Evolutionary conservation across 2,888 invertebrate species (phyloP), one percentile per base, ranked within the genome.

Genomic region (Polydrusus tereticollis): DNA sequence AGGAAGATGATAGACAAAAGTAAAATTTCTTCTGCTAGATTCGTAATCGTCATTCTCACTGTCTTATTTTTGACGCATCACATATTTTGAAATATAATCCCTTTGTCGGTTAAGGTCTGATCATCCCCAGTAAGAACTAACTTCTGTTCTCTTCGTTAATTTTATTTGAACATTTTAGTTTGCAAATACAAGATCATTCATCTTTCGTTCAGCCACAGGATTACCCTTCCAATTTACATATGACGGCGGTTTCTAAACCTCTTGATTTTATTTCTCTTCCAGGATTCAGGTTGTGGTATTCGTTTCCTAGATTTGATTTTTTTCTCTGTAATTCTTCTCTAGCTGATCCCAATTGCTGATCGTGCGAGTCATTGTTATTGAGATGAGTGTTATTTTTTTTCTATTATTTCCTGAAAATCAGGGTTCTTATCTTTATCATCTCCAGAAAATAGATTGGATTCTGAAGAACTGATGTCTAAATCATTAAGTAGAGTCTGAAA

Each of bases 251-350:
- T 59, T 41, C 59, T 58, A 3, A 7, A 29, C 16, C 18, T 29
- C n/a, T 58, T 58, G 16, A 58, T 58, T 29, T 58, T 58, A 58
- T 58, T 58, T 58, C 41, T 60, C 33, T 41, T 18, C 60, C 60
- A 60, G 60, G 33, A 20, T 43, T 60, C 41, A n/a, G n/a, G n/a
- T n/a, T n/a, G n/a, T n/a, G n/a, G n/a, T n/a, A n/a, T n/a, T n/a
- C n/a, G 62, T 18, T 62, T 62, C 8, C 38, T 16, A 23, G 41
- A 18, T 6, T n/a, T n/a, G n/a, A n/a, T n/a, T 38, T 21, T 47
- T 41, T 62, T 62, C 45, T 62, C 16, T 2, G 10, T 10, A 20
- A 23, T 62, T 58, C 33, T 62, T 62, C 12, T 60, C 5, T n/a
- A 10, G 18, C 62, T 7, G 18, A 10, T 26, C 18, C 1, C 8